A percentile compares a stretch with the other conserved stretches of the same genome.
Evolutionary conservation across 2,888 invertebrate species (phyloP).

Genomic region (Drosophila incognita): DNA sequence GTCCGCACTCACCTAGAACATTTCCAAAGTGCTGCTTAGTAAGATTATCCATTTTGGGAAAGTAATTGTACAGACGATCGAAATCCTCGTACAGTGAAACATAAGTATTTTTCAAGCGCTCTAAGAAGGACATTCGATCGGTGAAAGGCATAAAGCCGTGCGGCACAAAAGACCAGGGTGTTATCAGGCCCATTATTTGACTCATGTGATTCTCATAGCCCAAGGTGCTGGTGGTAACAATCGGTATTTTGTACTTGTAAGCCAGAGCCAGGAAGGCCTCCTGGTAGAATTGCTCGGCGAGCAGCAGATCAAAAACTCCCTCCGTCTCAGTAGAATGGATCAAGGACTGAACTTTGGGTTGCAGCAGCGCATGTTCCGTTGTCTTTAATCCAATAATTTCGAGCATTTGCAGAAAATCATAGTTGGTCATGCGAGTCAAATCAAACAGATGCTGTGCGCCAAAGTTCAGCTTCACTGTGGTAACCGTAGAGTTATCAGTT

Average conservation of each 20-base stretch:
- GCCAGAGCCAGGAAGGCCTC: constrained; percentile 85
- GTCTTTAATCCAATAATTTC: constrained; percentile 79
- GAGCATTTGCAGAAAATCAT: constrained; percentile 79
- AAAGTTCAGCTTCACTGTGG: constrained; percentile 76
- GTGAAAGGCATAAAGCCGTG: constrained; percentile 85
- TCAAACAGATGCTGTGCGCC: constrained; percentile 80
- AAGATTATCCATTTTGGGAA: constrained; percentile 83
- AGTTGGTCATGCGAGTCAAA: constrained; percentile 70
- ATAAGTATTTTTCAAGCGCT: constrained; percentile 86
- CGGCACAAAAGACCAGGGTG: constrained; percentile 86
- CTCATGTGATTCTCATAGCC: constrained; percentile 85
- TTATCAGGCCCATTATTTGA: constrained; percentile 85
- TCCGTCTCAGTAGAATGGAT: constrained; percentile 73
- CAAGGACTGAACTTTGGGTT: constrained; percentile 80
- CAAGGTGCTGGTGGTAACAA: constrained; percentile 84
- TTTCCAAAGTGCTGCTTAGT: constrained; percentile 79
- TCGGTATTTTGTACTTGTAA: constrained; percentile 84
- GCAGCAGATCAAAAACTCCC: constrained; percentile 84
- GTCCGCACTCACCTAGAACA: constrained; percentile 64
- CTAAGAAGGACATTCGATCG: constrained; percentile 86
- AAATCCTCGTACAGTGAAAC: constrained; percentile 81
- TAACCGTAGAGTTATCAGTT: neutral
- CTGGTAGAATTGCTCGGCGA: constrained; percentile 85
- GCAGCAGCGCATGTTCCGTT: constrained; percentile 82
- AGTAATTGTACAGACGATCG: constrained; percentile 76